Evolutionary conservation across 1,140 invertebrate species (phyloP), one percentile per base, ranked within the genome.

Genomic region (Euura lappo): DNA sequence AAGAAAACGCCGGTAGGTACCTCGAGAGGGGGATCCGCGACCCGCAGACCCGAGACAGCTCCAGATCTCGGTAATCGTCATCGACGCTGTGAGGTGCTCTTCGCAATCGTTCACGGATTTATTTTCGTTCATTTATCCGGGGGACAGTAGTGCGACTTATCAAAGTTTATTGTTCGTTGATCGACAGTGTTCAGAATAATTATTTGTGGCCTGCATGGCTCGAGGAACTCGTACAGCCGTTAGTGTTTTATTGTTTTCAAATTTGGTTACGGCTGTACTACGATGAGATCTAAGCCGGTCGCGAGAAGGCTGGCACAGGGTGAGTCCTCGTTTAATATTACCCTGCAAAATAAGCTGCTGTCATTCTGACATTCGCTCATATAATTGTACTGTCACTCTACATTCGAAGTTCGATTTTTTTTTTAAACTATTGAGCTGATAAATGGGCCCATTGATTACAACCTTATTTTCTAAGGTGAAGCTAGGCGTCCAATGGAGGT

Each of bases 201-300:
- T 60, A 60, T 60, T 69, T 68, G 70, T 13, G 75, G 77, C 71
- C 75, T 84, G 86, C 82, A 86, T 88, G 86, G 85, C 81, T 85
- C 81, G 78, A 79, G 76, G 80, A 71, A 84, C 77, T 75, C 72
- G 65, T 78, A 81, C 76, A 69, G 66, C 71, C 74, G 72, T 80
- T 79, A 86, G 85, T 87, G 84, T 81, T 87, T 85, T 28, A 28
- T 28, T 82, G 79, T 79, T 85, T 83, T 84, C 77, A 74, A 81
- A 74, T 80, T 80, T 69, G 70, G 71, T 77, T 78, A 69, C 74
- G 74, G 76, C 67, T 74, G 77, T 80, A 74, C 83, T 84, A 85
- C 83, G 80, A 88, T 88, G 86, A 89, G 86, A 85, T 88, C 85
- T 74, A 88, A 89, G 78, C 82, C 87, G 77, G 86, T 88, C 72